Percentiles rank a stretch among this genome's conserved stretches.
Conservation (phyloP, 92 coral and sea anemone genomes). For the Palythoa heliodiscus region DNA sequence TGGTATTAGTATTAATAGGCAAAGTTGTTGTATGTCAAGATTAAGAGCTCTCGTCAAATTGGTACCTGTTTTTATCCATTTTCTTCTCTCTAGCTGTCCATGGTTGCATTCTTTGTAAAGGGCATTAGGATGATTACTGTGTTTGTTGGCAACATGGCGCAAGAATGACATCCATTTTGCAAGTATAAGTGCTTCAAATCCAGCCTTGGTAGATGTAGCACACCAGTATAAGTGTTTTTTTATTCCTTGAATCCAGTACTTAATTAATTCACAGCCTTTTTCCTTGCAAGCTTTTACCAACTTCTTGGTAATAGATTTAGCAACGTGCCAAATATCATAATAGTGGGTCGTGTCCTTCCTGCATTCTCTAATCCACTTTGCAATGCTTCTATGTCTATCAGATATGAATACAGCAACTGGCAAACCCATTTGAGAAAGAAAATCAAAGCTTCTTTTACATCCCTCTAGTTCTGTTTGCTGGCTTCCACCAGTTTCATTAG, state of each 20-base stretch:
- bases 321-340: conserved; percentile 9
- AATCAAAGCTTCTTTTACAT: conserved; percentile 14
- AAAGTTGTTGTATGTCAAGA: background rate
- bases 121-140: background rate
- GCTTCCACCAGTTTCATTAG: conserved; percentile 29
- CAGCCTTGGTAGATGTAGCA: no score
- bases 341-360: background rate
- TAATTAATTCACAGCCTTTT: background rate
- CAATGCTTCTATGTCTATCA: conserved; percentile 19
- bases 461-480: conserved; percentile 28
- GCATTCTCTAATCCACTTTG: conserved; percentile 12
- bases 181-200: no score
- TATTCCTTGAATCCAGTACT: background rate
- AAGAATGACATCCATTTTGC: no score
- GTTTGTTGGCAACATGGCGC: no score
- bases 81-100: background rate
- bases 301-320: conserved; percentile 6
- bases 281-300: background rate
- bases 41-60: background rate
- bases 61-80: background rate
- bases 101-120: background rate
- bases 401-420: conserved; percentile 12
- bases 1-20: background rate
- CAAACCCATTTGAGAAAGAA: conserved; percentile 11
- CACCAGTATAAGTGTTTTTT: background rate